These are phyloP conservation scores for Grantiella picta DNA, from an alignment of 2,113 vertebrate species.

Conservation along the genomic window DNA sequence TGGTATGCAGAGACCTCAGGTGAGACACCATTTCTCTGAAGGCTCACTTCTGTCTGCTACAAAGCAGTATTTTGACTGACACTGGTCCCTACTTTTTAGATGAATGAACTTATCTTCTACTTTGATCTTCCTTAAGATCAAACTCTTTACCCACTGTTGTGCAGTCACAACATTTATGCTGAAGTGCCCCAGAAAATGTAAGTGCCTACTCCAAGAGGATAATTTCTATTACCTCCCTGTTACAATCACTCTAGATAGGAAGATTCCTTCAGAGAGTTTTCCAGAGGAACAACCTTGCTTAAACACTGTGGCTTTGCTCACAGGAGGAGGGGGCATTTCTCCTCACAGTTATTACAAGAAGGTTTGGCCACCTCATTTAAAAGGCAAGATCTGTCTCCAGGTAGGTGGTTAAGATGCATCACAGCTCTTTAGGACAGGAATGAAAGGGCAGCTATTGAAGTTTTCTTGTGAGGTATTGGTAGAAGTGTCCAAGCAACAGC, in stretches of 20 bases:
- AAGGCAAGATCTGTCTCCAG: not conserved
- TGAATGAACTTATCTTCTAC: not conserved
- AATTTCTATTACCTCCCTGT: not conserved
- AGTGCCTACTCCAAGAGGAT: not conserved
- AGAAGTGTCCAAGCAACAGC: not conserved
- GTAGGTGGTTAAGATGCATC: not conserved
- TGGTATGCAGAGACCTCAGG: not conserved
- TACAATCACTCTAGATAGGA: not conserved
- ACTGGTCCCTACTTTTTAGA: not conserved
- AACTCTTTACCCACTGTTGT: not conserved
- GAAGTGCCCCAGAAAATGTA: not conserved
- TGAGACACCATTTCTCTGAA: not conserved
- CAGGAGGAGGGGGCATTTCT: not conserved
- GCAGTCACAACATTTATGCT: not conserved
- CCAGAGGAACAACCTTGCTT: not conserved
- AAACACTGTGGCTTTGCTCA: not conserved
- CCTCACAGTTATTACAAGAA: not conserved
- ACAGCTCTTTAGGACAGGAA: not conserved
- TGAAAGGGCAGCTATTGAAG: not conserved
- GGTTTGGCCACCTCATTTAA: not conserved
- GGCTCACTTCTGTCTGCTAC: not conserved
- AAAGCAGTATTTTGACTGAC: not conserved
- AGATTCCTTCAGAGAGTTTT: not conserved
- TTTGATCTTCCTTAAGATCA: not conserved
- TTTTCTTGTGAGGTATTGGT: not conserved